Evolutionary conservation across 2,113 vertebrate species (phyloP), one percentile per base, ranked within the genome.

Genomic region (Phainopepla nitens): DNA sequence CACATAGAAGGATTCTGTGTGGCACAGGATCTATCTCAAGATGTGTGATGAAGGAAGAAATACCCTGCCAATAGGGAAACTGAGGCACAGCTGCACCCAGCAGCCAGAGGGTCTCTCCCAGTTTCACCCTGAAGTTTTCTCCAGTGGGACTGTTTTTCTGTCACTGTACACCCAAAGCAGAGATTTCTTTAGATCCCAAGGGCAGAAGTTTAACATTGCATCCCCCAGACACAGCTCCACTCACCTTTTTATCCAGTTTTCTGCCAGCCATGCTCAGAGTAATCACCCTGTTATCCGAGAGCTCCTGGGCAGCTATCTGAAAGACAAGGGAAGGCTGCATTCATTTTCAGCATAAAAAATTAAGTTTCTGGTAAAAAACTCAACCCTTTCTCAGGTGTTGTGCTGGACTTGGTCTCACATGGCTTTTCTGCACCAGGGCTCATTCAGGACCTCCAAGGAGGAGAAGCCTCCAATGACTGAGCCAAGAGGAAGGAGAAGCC

Each of bases 191-290:
- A 35, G 13, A 61, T 22, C 11, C 44, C 31, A 76, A 56, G 36
- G 53, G 31, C 35, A 36, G 33, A 56, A 25, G 9, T 65, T 69
- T 21, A 70, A 53, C 14, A 3, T 1, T 35, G 33, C 51, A 50
- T 19, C 7, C 18, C 61, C 18, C 33, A 27, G 27, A 45, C 42
- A 45, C 25, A 45, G 23, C 6, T 31, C 36, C 65, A 85, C 97
- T 96, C 91, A 99, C 99, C 99, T 99, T 99, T 97, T 99, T 99
- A 97, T 99, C 99, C 98, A 99, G 98, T 92, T 99, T 99, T 89
- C 99, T 98, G 97, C 99, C 99, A 7, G 98, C 99, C 98, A 99
- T 97, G 89, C 98, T 99, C 94, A 99, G 97, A 4, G 99, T 99
- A 95, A 99, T 99, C 98, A 99, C 99, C 78, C 99, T 99, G 98